phyloP scores from a whole-genome alignment of 2,888 invertebrate genomes.

The Drosophila demipolita region DNA sequence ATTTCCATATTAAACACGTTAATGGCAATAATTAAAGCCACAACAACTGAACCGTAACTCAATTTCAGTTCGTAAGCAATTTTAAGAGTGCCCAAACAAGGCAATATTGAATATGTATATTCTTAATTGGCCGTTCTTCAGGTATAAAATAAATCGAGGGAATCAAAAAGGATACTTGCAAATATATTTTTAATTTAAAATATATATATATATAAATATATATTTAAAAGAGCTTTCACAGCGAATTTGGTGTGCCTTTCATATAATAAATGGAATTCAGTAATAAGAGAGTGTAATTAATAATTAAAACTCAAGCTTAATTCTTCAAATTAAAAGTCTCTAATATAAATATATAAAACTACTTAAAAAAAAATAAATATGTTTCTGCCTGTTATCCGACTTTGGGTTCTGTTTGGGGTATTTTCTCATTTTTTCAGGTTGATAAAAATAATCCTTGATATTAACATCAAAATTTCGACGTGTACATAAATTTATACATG shows the following conservation, averaged over 20 bases:
- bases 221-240: too few relatives aligned
- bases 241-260: not conserved
- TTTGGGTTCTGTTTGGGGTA: not conserved
- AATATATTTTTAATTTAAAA: not conserved
- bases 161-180: not conserved
- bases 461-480: conserved; percentile 19
- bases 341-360: not conserved
- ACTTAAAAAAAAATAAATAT: not conserved
- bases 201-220: not conserved
- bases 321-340: not conserved
- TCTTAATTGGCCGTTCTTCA: not conserved
- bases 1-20: not conserved
- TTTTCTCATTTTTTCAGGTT: not conserved
- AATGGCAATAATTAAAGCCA: not conserved
- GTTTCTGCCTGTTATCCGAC: not conserved
- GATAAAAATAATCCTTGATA: conserved; percentile 14
- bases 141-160: not conserved
- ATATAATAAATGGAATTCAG: too few relatives aligned
- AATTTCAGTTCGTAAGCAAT: not conserved
- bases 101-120: not conserved
- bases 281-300: too few relatives aligned
- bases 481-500: not conserved
- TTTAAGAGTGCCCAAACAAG: not conserved
- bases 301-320: not conserved
- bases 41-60: not conserved